Evolutionary conservation across 2,888 invertebrate genomes (phyloP).

Genomic region (Leucozona laternaria): DNA sequence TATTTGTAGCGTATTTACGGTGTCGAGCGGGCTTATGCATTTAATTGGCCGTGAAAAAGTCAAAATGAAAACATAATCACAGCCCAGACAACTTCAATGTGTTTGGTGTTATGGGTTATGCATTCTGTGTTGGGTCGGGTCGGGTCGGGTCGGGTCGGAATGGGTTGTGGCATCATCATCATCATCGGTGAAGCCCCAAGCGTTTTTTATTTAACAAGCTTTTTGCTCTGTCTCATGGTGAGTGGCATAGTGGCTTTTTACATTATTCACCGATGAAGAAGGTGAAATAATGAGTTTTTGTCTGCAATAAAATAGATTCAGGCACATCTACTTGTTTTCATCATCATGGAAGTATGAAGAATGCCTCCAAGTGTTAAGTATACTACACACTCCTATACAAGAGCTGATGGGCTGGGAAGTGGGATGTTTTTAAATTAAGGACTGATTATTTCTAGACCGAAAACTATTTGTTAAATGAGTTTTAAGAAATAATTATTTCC

Average conservation of each 20-base stretch:
- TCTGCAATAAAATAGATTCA: conserved; percentile 68
- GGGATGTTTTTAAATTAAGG: neutral
- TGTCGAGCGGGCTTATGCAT: conserved; percentile 76
- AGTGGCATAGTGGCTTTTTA: conserved; percentile 30
- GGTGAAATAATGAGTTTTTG: conserved; percentile 80
- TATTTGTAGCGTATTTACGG: conserved; percentile 54
- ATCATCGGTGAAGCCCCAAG: conserved; percentile 45
- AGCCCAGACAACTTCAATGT: conserved; percentile 76
- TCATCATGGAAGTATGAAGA: neutral
- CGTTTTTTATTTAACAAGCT: conserved; percentile 49
- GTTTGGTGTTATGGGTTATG: conserved; percentile 53
- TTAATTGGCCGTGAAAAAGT: conserved; percentile 84
- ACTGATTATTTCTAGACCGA: neutral
- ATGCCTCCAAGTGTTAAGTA: conserved; percentile 8
- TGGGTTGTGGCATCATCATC: conserved; percentile 7
- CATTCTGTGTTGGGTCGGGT: conserved; percentile 13
- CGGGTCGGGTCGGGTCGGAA: neutral
- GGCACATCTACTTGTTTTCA: conserved; percentile 16
- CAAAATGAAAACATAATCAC: conserved; percentile 84
- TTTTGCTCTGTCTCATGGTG: neutral
- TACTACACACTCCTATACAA: too few species aligned
- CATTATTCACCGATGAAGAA: conserved; percentile 72
- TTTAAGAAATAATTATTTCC: neutral
- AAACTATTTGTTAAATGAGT: conserved; percentile 12
- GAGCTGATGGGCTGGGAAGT: neutral